Percentiles rank a stretch among this genome's conserved stretches.
Evolutionary conservation across 2,888 invertebrate species (phyloP).

Genomic region (Heliconius ismenius): DNA sequence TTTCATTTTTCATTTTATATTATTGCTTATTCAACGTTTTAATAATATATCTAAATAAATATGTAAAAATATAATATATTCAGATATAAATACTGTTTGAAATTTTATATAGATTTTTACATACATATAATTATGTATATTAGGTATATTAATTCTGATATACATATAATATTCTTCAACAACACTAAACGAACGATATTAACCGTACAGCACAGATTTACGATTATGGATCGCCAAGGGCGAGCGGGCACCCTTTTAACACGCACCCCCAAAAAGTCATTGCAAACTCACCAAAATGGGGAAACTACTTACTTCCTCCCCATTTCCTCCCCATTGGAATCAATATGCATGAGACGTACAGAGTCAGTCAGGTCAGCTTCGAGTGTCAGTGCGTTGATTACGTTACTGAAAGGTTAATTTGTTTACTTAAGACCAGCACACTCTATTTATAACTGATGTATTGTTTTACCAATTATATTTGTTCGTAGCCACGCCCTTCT

Average conservation of each 20-base stretch:
- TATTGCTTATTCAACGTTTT: background rate
- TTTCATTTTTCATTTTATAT: background rate
- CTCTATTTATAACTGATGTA: slow-evolving; percentile 11
- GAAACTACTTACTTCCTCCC: slow-evolving; percentile 20
- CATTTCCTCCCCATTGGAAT: slow-evolving; percentile 29
- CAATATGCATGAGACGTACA: slow-evolving; percentile 46
- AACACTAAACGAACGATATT: background rate
- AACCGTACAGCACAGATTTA: slow-evolving; percentile 2
- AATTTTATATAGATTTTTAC: background rate
- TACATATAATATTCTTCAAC: no score
- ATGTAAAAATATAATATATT: no score
- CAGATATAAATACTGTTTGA: no score
- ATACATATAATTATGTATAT: no score
- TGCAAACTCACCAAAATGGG: slow-evolving; percentile 21
- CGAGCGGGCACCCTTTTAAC: background rate
- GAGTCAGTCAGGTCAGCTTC: slow-evolving; percentile 43
- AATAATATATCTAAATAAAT: no score
- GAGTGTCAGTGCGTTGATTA: slow-evolving; percentile 59
- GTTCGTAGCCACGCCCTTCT: background rate
- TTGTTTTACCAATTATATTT: background rate
- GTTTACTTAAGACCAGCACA: background rate
- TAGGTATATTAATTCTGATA: no score
- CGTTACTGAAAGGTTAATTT: slow-evolving; percentile 51
- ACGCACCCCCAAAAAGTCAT: slow-evolving; percentile 18
- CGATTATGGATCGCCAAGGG: background rate